Conservation (phyloP, 2,888 invertebrate genomes). For the Phoenoteleia sp. region DNA sequence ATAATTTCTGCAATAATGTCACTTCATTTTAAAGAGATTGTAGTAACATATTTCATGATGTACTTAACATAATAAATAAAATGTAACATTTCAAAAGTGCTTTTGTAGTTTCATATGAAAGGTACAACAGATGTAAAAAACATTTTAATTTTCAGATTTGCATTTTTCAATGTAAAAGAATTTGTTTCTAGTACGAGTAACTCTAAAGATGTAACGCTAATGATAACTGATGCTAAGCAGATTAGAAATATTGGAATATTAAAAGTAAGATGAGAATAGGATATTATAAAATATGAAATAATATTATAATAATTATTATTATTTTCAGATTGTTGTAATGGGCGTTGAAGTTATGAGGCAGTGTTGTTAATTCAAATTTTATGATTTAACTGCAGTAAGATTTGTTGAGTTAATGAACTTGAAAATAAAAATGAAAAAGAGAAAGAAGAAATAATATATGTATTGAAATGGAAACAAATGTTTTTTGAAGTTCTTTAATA, state of each 20-base stretch:
- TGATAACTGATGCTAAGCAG: conserved; percentile 72
- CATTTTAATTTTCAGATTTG: conserved; percentile 75
- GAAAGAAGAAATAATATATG: not conserved
- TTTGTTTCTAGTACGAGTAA: conserved; percentile 74
- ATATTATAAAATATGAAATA: too few species aligned
- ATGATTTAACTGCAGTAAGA: too few species aligned
- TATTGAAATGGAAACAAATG: too few species aligned
- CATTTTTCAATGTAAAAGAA: conserved; percentile 80
- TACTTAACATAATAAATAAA: too few species aligned
- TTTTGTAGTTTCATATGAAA: too few species aligned
- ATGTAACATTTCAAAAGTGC: too few species aligned
- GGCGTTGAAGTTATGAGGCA: conserved; percentile 44
- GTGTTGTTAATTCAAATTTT: conserved; percentile 15
- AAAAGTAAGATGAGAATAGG: conserved; percentile 76
- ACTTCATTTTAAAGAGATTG: not conserved
- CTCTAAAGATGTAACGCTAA: conserved; percentile 73
- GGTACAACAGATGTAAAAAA: too few species aligned
- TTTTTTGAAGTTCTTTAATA: too few species aligned
- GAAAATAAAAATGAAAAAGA: not conserved
- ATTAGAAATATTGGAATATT: conserved; percentile 78
- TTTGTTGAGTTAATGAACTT: too few species aligned
- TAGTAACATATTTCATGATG: too few species aligned
- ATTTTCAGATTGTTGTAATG: conserved; percentile 36
- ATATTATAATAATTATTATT: not conserved
- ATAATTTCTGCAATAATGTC: not conserved